These are phyloP conservation scores for Prosapia bicincta DNA, from an alignment of 2,888 invertebrate genomes.

Conservation along the genomic window DNA sequence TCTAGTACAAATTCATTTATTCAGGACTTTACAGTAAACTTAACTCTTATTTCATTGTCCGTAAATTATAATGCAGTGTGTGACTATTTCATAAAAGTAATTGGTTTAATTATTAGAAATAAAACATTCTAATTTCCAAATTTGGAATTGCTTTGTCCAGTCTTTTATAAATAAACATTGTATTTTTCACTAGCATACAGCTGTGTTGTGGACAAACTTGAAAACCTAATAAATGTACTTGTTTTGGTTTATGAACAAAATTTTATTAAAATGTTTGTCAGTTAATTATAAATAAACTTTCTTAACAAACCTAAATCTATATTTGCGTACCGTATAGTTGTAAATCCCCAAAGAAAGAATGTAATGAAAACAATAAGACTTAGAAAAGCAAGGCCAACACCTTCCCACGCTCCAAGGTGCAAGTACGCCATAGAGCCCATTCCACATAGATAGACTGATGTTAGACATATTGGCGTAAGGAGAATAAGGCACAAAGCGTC, in stretches of 20 bases:
- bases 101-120: too few species aligned
- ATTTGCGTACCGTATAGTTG: slow-evolving; percentile 44
- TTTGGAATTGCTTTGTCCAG: too few species aligned
- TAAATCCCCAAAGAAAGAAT: slow-evolving; percentile 44
- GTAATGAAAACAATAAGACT: slow-evolving; percentile 44
- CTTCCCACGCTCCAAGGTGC: slow-evolving; percentile 45
- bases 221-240: neutral
- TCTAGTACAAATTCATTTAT: too few species aligned
- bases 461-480: slow-evolving; percentile 50
- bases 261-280: too few species aligned
- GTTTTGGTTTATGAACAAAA: neutral
- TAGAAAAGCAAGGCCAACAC: slow-evolving; percentile 44
- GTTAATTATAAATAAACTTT: neutral
- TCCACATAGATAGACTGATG: slow-evolving; percentile 50
- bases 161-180: too few species aligned
- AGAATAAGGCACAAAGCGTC: slow-evolving; percentile 50
- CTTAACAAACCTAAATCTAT: neutral
- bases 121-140: too few species aligned
- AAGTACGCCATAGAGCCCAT: slow-evolving; percentile 47
- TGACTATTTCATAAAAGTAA: too few species aligned
- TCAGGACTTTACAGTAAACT: too few species aligned
- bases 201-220: too few species aligned
- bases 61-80: too few species aligned
- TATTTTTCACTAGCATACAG: too few species aligned
- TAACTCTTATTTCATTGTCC: too few species aligned